A percentile compares a stretch with the other conserved stretches of the same genome.
Conservation (phyloP, 2,797 vertebrate species). For the Galago senegalensis region DNA sequence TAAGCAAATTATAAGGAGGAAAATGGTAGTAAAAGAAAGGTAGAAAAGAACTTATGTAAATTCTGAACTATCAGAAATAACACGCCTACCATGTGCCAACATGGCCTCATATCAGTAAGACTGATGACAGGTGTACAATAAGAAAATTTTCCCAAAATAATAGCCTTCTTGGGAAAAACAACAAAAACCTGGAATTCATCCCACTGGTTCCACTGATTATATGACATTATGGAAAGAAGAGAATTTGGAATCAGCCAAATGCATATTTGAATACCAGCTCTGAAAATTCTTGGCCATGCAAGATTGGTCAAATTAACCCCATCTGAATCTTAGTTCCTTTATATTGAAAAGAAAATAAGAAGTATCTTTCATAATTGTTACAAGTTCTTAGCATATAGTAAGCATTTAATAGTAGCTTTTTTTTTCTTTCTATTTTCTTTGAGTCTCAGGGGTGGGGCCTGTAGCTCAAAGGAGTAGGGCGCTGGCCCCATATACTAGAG, state of each 20-base stretch:
- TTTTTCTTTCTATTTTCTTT: neutral
- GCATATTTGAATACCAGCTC: neutral
- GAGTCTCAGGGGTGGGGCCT: too few species aligned
- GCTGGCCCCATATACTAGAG: too few species aligned
- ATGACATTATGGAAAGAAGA: neutral
- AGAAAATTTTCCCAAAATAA: constrained; percentile 1
- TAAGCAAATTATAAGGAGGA: neutral
- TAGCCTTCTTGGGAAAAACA: neutral
- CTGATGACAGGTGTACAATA: neutral
- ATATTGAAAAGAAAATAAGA: neutral
- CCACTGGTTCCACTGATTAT: neutral
- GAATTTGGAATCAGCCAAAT: neutral
- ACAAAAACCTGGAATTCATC: neutral
- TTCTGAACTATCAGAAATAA: neutral
- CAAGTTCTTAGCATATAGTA: neutral
- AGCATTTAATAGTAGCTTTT: neutral
- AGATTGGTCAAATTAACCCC: neutral
- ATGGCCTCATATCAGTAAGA: neutral
- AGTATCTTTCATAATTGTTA: neutral
- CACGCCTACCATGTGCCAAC: neutral
- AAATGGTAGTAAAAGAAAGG: neutral
- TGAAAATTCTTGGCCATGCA: neutral
- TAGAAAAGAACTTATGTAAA: neutral
- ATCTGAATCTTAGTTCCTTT: neutral
- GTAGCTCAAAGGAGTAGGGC: too few species aligned